Conservation (phyloP, 23 tunicate genomes). For the Ascidia mentula region DNA sequence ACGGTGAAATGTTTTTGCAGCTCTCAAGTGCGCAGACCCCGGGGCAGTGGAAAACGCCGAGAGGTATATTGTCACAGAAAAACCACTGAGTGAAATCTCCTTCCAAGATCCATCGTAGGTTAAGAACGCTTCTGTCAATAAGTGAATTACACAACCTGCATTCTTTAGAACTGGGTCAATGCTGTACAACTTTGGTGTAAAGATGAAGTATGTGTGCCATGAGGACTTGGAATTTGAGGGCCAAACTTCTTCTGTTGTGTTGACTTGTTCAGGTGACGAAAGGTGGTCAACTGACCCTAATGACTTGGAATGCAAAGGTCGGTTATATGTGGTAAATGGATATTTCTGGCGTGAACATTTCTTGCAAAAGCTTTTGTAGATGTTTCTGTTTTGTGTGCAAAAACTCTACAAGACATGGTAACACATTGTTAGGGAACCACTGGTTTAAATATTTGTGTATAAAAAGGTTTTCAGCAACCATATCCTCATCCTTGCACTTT, state of each 20-base stretch:
- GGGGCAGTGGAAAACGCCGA: constrained; percentile 23
- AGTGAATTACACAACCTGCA: background rate
- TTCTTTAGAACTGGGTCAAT: constrained; percentile 31
- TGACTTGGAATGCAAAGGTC: constrained; percentile 30
- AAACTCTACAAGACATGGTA: too few species aligned
- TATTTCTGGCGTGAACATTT: too few species aligned
- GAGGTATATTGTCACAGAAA: constrained; percentile 13
- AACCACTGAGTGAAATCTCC: background rate
- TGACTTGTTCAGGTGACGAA: constrained; percentile 39
- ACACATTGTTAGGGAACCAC: too few species aligned
- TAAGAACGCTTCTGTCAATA: background rate
- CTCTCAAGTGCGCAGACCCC: constrained; percentile 46
- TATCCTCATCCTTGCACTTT: too few species aligned
- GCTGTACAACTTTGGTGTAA: constrained; percentile 34
- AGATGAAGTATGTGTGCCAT: constrained; percentile 30
- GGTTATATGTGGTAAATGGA: too few species aligned
- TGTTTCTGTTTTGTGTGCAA: too few species aligned
- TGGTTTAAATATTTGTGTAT: too few species aligned
- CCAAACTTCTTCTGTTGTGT: constrained; percentile 5
- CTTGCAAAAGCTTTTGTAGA: too few species aligned
- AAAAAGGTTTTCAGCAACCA: too few species aligned
- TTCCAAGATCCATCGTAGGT: constrained; percentile 33
- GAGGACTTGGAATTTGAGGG: constrained; percentile 24
- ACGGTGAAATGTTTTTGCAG: constrained; percentile 23
- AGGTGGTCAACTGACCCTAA: constrained; percentile 36